A percentile compares a stretch with the other conserved stretches of the same genome.
Evolutionary conservation across 1,140 invertebrate genomes (phyloP).

Genomic region (Phymastichus coffea): DNA sequence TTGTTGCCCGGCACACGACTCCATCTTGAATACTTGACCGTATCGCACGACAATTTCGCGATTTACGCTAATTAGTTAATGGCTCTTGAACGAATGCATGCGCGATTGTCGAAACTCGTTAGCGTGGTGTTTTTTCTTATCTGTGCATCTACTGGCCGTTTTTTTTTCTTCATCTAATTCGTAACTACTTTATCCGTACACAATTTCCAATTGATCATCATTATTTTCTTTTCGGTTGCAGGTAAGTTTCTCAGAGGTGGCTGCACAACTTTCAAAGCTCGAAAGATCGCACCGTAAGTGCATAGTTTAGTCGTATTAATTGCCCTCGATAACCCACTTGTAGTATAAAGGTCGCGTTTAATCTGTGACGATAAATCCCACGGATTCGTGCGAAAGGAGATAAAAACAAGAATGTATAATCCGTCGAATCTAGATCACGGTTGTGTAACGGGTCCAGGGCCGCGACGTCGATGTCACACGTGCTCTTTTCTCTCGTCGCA

Average conservation of each 20-base stretch:
- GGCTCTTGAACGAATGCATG: not conserved
- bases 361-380: too few species aligned
- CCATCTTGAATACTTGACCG: not conserved
- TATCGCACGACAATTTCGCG: not conserved
- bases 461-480: slow-evolving; percentile 28
- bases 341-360: too few species aligned
- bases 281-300: not conserved
- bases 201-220: not conserved
- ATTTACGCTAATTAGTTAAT: not conserved
- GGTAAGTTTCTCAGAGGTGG: not conserved
- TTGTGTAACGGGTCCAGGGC: slow-evolving; percentile 45
- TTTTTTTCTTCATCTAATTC: too few species aligned
- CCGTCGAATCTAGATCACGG: slow-evolving; percentile 43
- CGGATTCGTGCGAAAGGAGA: too few species aligned
- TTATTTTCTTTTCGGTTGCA: slow-evolving; percentile 9
- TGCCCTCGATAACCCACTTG: too few species aligned
- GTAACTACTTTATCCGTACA: too few species aligned
- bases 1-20: not conserved
- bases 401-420: slow-evolving; percentile 36
- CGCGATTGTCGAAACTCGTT: too few species aligned
- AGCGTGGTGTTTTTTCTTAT: too few species aligned
- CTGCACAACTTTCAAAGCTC: not conserved
- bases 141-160: too few species aligned
- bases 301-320: too few species aligned
- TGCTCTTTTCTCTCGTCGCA: too few species aligned